These are phyloP conservation scores for Neolamprologus hecqui DNA, from an alignment of 2,113 vertebrate species.

Conservation along the genomic window DNA sequence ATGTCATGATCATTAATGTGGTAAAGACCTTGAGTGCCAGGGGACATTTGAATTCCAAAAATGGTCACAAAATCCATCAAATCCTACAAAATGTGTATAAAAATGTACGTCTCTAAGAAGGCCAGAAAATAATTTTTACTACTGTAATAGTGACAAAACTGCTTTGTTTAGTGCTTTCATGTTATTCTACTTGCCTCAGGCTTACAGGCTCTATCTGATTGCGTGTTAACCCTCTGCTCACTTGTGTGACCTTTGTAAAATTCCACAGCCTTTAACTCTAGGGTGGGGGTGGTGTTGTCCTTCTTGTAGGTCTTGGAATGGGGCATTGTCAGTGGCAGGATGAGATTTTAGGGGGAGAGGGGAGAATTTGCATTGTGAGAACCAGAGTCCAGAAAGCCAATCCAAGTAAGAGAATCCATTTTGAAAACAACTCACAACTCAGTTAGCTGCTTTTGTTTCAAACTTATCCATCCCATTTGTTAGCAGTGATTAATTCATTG, in stretches of 20 bases:
- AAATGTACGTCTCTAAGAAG: neutral
- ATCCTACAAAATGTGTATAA: neutral
- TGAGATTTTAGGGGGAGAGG: neutral
- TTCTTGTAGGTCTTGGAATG: neutral
- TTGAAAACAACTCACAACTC: neutral
- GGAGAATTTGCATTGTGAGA: neutral
- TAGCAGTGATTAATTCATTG: neutral
- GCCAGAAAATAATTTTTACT: neutral
- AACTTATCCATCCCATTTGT: neutral
- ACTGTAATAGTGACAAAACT: neutral
- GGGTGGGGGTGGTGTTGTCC: neutral
- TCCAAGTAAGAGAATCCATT: neutral
- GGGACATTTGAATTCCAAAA: neutral
- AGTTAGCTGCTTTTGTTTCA: neutral
- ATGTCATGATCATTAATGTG: neutral
- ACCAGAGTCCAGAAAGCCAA: neutral
- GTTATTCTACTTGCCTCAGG: neutral
- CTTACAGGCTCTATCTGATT: neutral
- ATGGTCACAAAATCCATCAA: neutral
- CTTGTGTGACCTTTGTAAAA: conserved; percentile 22
- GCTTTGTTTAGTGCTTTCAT: neutral
- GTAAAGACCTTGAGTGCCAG: neutral
- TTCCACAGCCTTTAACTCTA: conserved; percentile 1
- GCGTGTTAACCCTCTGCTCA: neutral
- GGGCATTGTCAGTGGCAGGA: neutral